Evolutionary conservation across 2,888 invertebrate genomes (phyloP).

Genomic region (Eustalomyia histrio): DNA sequence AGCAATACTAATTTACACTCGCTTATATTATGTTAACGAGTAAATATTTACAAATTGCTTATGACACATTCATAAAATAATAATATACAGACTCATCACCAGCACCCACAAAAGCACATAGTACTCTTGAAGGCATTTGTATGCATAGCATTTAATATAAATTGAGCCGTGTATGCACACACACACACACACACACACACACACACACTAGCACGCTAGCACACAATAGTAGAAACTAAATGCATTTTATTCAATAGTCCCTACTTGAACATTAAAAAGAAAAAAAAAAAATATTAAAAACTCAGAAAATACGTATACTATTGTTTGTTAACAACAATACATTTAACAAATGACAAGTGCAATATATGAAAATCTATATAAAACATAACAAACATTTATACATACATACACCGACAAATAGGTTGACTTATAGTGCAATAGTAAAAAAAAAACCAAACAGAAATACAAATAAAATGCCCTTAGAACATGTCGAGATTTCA

Average conservation of each 20-base stretch:
- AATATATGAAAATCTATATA: constrained; percentile 3
- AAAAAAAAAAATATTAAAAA: neutral
- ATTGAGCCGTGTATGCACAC: neutral
- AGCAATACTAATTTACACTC: no score
- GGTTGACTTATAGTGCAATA: no score
- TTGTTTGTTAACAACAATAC: constrained; percentile 16
- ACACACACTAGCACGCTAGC: no score
- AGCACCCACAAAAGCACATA: no score
- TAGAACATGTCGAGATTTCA: no score
- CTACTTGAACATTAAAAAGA: no score
- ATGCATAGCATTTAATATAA: neutral
- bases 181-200: no score
- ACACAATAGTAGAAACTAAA: neutral
- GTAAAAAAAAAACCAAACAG: no score
- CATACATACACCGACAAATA: no score
- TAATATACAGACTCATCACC: no score
- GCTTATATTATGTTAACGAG: constrained; percentile 3
- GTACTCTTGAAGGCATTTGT: neutral
- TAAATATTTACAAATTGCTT: constrained; percentile 22
- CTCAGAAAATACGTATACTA: constrained; percentile 1
- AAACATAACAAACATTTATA: no score
- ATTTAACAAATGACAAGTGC: constrained; percentile 19
- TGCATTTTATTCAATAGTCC: constrained; percentile 17
- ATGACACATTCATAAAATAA: constrained; percentile 9
- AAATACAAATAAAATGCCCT: no score